phyloP scores from a whole-genome alignment of 2,797 vertebrate species.

The Garrulus glandarius region DNA sequence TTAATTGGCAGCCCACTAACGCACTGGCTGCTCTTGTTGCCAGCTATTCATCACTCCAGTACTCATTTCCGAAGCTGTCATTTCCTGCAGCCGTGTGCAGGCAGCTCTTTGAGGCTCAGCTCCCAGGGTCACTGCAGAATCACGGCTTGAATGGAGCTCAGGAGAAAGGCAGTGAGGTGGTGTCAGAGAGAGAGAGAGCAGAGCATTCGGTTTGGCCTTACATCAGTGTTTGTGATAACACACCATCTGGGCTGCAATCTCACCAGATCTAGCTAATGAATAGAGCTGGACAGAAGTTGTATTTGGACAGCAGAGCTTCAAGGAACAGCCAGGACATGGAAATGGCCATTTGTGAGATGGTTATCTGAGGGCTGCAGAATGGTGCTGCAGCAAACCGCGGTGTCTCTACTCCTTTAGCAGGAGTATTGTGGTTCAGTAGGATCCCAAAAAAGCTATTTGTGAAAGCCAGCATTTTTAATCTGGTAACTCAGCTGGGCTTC shows the following conservation, averaged over 20 bases:
- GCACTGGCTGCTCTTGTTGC: conserved; percentile 8
- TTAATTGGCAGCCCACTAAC: neutral
- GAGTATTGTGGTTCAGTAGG: neutral
- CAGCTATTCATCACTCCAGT: conserved; percentile 46
- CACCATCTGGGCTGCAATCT: neutral
- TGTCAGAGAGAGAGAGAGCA: neutral
- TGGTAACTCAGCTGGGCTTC: neutral
- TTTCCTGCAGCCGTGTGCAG: conserved; percentile 35
- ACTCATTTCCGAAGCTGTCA: conserved; percentile 42
- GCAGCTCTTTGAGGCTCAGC: conserved; percentile 30
- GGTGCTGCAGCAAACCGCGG: neutral
- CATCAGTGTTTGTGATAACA: neutral
- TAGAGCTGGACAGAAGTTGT: neutral
- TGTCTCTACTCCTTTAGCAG: neutral
- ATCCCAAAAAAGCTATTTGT: neutral
- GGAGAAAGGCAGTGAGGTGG: neutral
- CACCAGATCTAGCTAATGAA: neutral
- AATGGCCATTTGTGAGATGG: neutral
- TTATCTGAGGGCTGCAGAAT: neutral
- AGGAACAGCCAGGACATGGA: neutral
- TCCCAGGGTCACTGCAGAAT: neutral
- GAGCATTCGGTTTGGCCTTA: neutral
- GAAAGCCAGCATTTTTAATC: neutral
- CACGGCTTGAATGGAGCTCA: neutral
- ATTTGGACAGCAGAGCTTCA: conserved; percentile 9